These are phyloP conservation scores for Thysanoteuthis rhombus DNA, from an alignment of 2,888 invertebrate species.

Conservation along the genomic window DNA sequence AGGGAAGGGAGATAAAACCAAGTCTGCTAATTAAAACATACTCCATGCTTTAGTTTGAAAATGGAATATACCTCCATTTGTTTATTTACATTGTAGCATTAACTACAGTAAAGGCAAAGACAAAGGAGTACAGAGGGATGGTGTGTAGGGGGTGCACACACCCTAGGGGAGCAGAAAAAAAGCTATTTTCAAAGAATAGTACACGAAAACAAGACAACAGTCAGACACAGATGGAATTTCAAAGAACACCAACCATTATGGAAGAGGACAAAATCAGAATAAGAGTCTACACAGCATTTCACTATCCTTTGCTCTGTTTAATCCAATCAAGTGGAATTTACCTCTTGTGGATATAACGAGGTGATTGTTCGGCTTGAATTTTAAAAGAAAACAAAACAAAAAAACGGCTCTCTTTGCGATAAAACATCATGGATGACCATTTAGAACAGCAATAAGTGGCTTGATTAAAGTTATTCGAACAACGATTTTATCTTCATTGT, in stretches of 20 bases:
- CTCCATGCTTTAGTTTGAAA: not conserved
- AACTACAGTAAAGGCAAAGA: not conserved
- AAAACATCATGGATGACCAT: too few relatives aligned
- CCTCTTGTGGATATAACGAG: not conserved
- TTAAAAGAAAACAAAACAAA: not conserved
- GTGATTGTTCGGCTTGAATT: not conserved
- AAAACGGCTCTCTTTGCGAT: too few relatives aligned
- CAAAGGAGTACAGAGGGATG: not conserved
- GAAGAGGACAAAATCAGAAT: too few relatives aligned
- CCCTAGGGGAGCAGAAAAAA: not conserved
- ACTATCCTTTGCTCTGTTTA: too few relatives aligned
- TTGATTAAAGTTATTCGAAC: too few relatives aligned
- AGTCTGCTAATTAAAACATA: too few relatives aligned
- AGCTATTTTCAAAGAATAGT: not conserved
- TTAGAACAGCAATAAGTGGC: too few relatives aligned
- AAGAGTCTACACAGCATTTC: too few relatives aligned
- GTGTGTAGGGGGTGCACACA: not conserved
- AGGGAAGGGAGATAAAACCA: too few relatives aligned
- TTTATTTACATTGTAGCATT: not conserved
- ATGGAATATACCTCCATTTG: not conserved
- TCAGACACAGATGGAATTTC: not conserved
- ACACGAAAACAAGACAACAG: not conserved
- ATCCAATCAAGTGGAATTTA: not conserved
- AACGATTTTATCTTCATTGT: too few relatives aligned
- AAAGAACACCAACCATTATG: not conserved